These are phyloP conservation scores for Daktulosphaira vitifoliae DNA, from an alignment of 1,140 invertebrate species.

Conservation along the genomic window DNA sequence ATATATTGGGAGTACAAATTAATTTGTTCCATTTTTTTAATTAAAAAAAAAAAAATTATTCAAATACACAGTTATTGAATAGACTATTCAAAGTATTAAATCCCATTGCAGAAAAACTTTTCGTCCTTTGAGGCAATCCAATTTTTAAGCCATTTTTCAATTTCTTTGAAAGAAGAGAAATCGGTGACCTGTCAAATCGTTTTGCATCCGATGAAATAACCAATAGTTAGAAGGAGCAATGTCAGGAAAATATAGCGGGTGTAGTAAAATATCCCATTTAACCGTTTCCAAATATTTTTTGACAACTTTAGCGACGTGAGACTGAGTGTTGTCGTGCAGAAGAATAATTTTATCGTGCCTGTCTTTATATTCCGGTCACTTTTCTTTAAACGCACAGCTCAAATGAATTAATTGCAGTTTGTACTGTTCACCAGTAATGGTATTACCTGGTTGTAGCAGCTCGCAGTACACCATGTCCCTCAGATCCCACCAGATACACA, in stretches of 20 bases:
- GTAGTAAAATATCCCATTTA: background rate
- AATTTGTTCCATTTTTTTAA: too few relatives aligned
- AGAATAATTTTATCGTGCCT: slow-evolving; percentile 26
- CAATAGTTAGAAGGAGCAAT: background rate
- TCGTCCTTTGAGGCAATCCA: too few relatives aligned
- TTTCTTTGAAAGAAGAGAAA: background rate
- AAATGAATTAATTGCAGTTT: background rate
- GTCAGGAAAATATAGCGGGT: background rate
- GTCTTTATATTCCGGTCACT: slow-evolving; percentile 23
- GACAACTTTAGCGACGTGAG: background rate
- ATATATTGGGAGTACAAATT: too few relatives aligned
- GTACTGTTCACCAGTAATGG: background rate
- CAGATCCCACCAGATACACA: slow-evolving; percentile 1
- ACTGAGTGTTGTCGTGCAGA: background rate
- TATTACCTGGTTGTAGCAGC: background rate
- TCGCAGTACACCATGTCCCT: background rate
- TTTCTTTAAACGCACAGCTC: slow-evolving; percentile 35
- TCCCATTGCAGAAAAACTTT: too few relatives aligned
- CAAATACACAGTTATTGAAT: too few relatives aligned
- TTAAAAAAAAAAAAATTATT: too few relatives aligned
- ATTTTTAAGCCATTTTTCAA: too few relatives aligned
- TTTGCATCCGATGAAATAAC: background rate
- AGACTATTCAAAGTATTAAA: too few relatives aligned
- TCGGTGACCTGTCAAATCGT: background rate
- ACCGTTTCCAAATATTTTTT: background rate